These are phyloP conservation scores for Hylaeus volcanicus DNA, from an alignment of 1,140 invertebrate genomes.

Conservation along the genomic window DNA sequence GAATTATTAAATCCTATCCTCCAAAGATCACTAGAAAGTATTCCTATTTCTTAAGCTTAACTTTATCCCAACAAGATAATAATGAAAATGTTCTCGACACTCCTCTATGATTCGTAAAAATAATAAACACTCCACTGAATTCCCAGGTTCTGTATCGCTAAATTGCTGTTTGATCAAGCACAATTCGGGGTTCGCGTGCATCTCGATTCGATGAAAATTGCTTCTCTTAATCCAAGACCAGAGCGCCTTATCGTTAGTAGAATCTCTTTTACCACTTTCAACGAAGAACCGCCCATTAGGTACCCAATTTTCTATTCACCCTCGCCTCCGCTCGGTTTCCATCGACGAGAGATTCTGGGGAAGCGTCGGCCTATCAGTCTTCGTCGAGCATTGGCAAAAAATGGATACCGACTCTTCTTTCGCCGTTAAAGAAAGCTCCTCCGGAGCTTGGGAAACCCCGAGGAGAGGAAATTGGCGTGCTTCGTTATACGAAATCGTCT, in stretches of 20 bases:
- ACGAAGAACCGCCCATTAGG: slow-evolving; percentile 25
- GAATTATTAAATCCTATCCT: too few relatives aligned
- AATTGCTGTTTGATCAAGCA: neutral
- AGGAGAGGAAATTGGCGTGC: slow-evolving; percentile 33
- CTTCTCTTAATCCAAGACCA: slow-evolving; percentile 10
- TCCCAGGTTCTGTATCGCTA: neutral
- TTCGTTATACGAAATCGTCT: slow-evolving; percentile 51
- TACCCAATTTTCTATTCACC: slow-evolving; percentile 38
- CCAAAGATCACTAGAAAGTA: too few relatives aligned
- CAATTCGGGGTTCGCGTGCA: neutral
- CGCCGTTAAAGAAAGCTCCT: neutral
- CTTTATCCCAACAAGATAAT: too few relatives aligned
- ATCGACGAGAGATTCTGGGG: neutral
- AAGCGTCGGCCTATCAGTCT: neutral
- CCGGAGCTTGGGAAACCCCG: neutral
- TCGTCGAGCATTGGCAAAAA: neutral
- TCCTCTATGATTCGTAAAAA: too few relatives aligned
- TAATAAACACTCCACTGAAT: too few relatives aligned
- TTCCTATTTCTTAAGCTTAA: too few relatives aligned
- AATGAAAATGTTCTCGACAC: too few relatives aligned
- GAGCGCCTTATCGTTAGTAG: slow-evolving; percentile 25
- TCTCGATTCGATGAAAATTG: slow-evolving; percentile 1
- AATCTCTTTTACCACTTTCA: slow-evolving; percentile 42
- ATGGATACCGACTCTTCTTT: slow-evolving; percentile 1
- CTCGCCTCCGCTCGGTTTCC: slow-evolving; percentile 1